Base-by-base conservation (phyloP, 2,797 vertebrate species). In the Denticeps clupeoides region DNA sequence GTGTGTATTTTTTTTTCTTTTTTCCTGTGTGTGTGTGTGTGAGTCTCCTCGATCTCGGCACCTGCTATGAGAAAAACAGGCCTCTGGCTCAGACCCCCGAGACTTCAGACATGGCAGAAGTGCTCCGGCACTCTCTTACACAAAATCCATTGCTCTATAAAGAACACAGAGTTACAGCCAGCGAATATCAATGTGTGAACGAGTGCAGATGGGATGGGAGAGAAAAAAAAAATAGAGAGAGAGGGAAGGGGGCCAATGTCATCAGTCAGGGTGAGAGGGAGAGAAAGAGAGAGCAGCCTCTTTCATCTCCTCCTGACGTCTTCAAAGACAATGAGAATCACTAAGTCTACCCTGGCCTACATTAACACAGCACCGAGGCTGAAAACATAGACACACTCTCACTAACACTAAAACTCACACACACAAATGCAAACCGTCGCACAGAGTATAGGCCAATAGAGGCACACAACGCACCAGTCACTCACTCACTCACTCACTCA, bases 291-390 rank as follows among this genome's bases (percentile, higher is more conserved):
- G 69, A 71, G 53, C 52, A 51, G 65, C 56, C 56, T 56, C 75
- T 82, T 83, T 83, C 74, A 80, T 82, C 72, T 82, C 56, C 41
- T 48, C 55, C 65, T 77, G 69, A 75, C 60, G 49, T 69, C 75
- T 79, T 83, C 77, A 81, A 80, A 84, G 75, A 77, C 78, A 79
- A 74, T 76, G 70, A 75, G 65, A 68, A 56, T 73, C 67, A 67
- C 55, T 59, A 56, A 40, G 53, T 65, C 64, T 55, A 59, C 71
- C 59, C 43, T 43, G 29, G 63, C 64, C 67, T 64, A 59, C 64
- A 72, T 76, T 73, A 75, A 60, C 64, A 72, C 59, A 16, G 59
- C 23, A 54, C 25, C 12, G 49, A 28, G 26, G 2, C 28, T 18
- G 16, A 26, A 15, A 18, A 51, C 56, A 48, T 37, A 18, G 25